A percentile compares a stretch with the other conserved stretches of the same genome.
These are phyloP conservation scores for Hyles euphorbiae DNA, from an alignment of 1,140 invertebrate species.

Conservation along the genomic window DNA sequence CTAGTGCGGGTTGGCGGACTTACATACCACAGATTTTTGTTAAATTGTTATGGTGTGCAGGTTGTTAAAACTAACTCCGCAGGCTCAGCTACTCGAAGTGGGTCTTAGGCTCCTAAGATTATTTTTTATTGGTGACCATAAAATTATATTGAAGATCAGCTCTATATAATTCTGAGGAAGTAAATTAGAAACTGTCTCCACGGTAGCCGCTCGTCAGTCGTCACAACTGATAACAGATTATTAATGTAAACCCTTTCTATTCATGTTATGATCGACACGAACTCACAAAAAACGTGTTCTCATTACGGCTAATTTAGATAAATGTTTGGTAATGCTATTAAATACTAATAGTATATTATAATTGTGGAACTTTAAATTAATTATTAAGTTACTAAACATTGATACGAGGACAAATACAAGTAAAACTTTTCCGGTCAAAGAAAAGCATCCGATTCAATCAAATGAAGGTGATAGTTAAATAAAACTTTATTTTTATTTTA, in stretches of 20 bases:
- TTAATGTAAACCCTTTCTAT: constrained; percentile 32
- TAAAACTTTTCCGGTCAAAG: neutral
- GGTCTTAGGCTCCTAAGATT: no score
- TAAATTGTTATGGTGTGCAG: no score
- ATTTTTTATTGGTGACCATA: neutral
- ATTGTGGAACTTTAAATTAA: no score
- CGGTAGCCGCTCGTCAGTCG: constrained; percentile 42
- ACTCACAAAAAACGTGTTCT: neutral
- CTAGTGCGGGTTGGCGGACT: no score
- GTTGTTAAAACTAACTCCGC: no score
- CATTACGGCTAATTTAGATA: constrained; percentile 4
- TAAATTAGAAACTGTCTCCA: constrained; percentile 28
- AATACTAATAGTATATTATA: no score
- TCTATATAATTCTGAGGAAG: constrained; percentile 23
- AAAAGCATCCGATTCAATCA: no score
- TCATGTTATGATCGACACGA: constrained; percentile 7
- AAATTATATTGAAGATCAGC: constrained; percentile 12
- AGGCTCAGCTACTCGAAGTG: no score
- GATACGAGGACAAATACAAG: neutral
- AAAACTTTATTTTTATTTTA: no score
- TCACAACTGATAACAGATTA: constrained; percentile 38
- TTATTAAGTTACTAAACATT: neutral
- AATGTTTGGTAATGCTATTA: neutral
- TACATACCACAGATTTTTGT: no score
- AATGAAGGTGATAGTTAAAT: no score